Percentiles rank a stretch among this genome's conserved stretches.
Evolutionary conservation across 2,888 invertebrate genomes (phyloP).

Genomic region (Pasiphila rectangulata): DNA sequence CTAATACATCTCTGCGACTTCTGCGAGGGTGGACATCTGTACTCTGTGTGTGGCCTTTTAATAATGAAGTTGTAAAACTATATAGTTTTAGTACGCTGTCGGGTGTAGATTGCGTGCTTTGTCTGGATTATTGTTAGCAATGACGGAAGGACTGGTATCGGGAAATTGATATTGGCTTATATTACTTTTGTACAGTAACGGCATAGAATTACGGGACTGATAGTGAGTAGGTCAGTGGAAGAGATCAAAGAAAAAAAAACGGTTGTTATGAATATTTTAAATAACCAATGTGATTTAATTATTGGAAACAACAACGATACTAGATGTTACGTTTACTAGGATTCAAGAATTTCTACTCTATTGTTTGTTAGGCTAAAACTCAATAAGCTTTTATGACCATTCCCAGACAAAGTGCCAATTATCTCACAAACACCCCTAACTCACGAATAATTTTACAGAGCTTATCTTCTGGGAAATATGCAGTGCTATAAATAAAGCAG

Average conservation of each 20-base stretch:
- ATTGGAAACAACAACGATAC: no score
- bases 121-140: no score
- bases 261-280: no score
- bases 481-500: conserved; percentile 29
- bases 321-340: background rate
- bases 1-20: conserved; percentile 54
- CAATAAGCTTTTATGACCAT: background rate
- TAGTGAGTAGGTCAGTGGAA: no score
- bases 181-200: no score
- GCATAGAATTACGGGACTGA: no score
- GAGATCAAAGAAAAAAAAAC: no score
- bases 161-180: no score
- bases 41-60: conserved; percentile 52
- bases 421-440: conserved; percentile 10
- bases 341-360: background rate
- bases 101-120: no score
- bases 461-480: conserved; percentile 25
- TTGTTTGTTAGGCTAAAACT: background rate
- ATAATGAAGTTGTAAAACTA: conserved; percentile 54
- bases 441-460: conserved; percentile 25
- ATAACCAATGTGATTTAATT: no score
- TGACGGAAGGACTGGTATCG: no score
- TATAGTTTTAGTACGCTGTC: conserved; percentile 41
- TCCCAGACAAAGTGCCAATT: conserved; percentile 10
- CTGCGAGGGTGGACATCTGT: conserved; percentile 56